These are phyloP conservation scores for Paradoxurus hermaphroditus DNA, from an alignment of 2,113 vertebrate species.

Conservation along the genomic window DNA sequence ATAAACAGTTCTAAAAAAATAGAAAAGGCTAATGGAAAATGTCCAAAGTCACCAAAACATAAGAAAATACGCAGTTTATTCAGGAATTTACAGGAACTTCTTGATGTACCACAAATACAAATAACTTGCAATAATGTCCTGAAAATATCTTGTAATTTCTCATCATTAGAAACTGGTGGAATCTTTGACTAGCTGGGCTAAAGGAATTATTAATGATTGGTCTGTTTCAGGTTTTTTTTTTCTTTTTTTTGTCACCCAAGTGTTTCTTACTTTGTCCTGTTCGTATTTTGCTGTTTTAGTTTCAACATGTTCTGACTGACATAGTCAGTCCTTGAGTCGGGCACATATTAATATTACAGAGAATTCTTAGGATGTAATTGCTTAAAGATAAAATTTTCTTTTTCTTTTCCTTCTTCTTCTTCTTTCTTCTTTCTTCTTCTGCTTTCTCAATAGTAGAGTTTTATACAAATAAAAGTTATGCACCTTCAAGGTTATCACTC, in stretches of 20 bases:
- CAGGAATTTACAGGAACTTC: neutral
- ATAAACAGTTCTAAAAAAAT: neutral
- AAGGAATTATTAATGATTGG: neutral
- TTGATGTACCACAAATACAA: neutral
- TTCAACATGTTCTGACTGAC: neutral
- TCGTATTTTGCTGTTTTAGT: neutral
- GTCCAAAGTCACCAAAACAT: neutral
- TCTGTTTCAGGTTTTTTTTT: neutral
- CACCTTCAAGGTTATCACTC: conserved; percentile 39
- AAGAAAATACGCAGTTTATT: neutral
- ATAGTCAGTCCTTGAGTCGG: neutral
- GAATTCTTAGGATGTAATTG: neutral
- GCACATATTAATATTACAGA: neutral
- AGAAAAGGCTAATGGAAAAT: neutral
- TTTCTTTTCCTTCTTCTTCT: too few relatives aligned
- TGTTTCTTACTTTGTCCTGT: neutral
- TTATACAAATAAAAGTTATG: conserved; percentile 71
- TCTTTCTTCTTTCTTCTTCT: neutral
- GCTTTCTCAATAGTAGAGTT: conserved; percentile 50
- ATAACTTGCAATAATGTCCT: neutral
- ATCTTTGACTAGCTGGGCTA: neutral
- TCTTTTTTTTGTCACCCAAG: neutral
- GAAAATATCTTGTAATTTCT: neutral
- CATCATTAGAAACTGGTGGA: neutral
- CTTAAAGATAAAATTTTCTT: neutral